phyloP scores from a whole-genome alignment of 2,888 invertebrate genomes.

The Tupiocoris notatus region DNA sequence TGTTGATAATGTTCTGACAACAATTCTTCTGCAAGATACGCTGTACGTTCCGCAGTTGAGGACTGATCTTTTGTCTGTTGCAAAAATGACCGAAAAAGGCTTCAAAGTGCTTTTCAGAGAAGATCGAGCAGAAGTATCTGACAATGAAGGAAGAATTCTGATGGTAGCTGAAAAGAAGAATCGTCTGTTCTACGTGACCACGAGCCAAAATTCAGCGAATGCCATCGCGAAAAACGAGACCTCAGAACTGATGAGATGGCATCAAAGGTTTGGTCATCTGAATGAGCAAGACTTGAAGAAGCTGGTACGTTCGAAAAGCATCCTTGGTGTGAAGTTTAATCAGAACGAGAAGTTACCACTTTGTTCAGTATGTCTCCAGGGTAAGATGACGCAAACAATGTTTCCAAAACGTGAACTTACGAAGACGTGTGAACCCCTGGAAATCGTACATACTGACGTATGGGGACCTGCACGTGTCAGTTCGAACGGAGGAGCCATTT shows the following conservation, averaged over 20 bases:
- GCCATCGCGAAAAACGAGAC: background rate
- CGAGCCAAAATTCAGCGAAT: background rate
- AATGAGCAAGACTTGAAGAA: slow-evolving; percentile 7
- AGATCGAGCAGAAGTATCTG: too few species aligned
- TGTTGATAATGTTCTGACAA: too few species aligned
- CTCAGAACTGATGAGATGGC: background rate
- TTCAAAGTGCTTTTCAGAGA: too few species aligned
- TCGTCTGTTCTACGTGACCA: background rate
- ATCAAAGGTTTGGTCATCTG: slow-evolving; percentile 10
- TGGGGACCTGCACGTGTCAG: background rate
- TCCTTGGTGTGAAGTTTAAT: background rate
- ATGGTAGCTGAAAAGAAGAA: background rate
- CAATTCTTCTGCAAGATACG: too few species aligned
- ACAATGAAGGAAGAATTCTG: too few species aligned
- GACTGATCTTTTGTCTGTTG: too few species aligned
- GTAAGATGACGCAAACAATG: background rate
- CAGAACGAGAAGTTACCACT: background rate
- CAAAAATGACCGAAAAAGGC: too few species aligned
- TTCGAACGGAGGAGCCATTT: background rate
- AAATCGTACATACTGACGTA: too few species aligned
- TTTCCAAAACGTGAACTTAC: too few species aligned
- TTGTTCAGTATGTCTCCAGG: background rate
- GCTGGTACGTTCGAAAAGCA: background rate
- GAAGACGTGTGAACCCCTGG: too few species aligned
- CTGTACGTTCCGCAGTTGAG: too few species aligned